Base-by-base conservation (phyloP, 2,797 vertebrate species). In the Sternarchorhynchus goeldii region DNA sequence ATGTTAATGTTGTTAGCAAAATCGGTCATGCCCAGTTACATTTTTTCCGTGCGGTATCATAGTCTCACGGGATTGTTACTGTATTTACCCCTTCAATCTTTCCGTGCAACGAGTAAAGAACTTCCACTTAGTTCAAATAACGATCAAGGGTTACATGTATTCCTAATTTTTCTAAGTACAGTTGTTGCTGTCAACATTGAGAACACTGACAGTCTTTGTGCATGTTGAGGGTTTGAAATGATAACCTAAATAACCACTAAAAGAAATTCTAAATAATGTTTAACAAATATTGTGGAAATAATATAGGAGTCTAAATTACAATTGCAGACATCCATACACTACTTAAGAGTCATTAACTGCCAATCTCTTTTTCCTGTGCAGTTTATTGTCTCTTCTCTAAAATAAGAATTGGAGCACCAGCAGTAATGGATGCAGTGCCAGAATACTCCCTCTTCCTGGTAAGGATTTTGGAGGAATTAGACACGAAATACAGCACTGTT, bases 391-490 rank as follows among this genome's bases (percentile, higher is more conserved):
- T 78, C 70, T 70, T 50, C 67, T 84, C 69, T 83, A 83, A 75
- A 58, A 77, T 77, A 82, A 86, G 32, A 79, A 70, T 68, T 20
- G 59, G 63, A 66, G 56, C 75, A 45, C 0, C 14, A 41, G 66
- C 58, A 87, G 80, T 76, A 85, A 98, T 98, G 96, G 96, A 98
- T 80, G 88, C 92, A 65, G 89, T 68, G 39, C 96, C 95, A 79
- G 96, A 99, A 31, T 90, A 95, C 4, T 94, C 96, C 0, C 84
- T 95, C 81, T 95, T 97, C 85, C 92, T 98, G 81, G 91, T 93
- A 68, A 94, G 94, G 88, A 94, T 98, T 84, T 57, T 98, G 88
- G 96, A 97, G 86, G 97, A 98, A 79, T 86, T 98, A 87, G 95
- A 96, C 87, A 93, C 91, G 0, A 95, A 95, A 86, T 95, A 94